Conservation (phyloP, 2,113 vertebrate genomes). For the Lathamus discolor region DNA sequence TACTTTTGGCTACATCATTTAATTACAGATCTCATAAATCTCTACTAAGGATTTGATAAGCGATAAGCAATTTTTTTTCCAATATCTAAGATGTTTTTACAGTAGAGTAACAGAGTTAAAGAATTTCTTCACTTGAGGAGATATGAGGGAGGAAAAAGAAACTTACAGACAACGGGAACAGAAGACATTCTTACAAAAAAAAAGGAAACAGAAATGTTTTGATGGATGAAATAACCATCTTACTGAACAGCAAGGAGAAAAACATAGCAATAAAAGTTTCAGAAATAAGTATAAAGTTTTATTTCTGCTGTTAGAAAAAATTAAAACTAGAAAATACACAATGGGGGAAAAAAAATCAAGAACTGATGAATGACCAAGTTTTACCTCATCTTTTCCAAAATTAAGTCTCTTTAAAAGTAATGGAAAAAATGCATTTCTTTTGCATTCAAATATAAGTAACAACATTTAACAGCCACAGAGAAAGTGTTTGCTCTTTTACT, state of each 20-base stretch:
- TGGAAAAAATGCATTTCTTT: not conserved
- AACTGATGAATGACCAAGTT: not conserved
- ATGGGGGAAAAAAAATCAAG: not conserved
- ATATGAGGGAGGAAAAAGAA: not conserved
- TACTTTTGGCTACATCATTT: not conserved
- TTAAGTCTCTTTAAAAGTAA: not conserved
- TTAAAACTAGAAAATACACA: not conserved
- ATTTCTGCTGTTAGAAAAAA: not conserved
- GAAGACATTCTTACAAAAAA: not conserved
- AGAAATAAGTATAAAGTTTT: not conserved
- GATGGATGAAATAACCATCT: not conserved
- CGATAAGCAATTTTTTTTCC: not conserved
- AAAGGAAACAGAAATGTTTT: not conserved
- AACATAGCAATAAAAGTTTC: not conserved
- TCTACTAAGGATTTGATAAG: not conserved
- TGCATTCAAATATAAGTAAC: not conserved
- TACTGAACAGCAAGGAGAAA: not conserved
- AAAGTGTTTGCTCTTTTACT: not conserved
- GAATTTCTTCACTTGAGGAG: not conserved
- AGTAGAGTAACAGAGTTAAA: not conserved
- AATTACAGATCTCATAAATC: not conserved
- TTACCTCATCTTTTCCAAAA: not conserved
- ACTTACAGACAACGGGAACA: not conserved
- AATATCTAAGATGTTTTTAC: rapidly evolving
- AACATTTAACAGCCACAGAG: not conserved